Evolutionary conservation across 2,888 invertebrate species (phyloP), one percentile per base, ranked within the genome.

Genomic region (Sisyra nigra): DNA sequence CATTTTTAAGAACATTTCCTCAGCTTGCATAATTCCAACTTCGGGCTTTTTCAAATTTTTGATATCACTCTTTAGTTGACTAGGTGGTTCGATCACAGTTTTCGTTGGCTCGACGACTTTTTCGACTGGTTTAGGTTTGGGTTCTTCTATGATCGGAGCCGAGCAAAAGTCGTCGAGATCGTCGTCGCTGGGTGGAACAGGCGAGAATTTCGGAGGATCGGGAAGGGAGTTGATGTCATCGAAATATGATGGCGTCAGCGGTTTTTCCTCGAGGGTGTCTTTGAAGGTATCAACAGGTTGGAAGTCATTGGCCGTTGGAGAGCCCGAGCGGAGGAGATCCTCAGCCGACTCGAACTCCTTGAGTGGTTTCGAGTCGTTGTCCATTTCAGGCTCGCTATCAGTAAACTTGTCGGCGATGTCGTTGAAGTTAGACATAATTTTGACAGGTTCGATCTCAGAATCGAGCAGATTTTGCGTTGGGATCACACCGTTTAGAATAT

Each of bases 1-100:
- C 71, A 80, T 76, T 60, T 74, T 74, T 58, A 74, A 72, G 65
- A 80, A 80, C 54, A 80, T 75, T 50, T 76, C 76, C 55, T 78
- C 78, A 35, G 79, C 75, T 54, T 74, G 73, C 48, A 73, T 73
- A 55, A 71, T 65, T 61, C 35, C 44, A 37, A 42, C 32, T 45
- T 48, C 46, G 6, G 47, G 36, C n/a, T 34, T 19, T 33, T 44
- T 46, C 7, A 17, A 11, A n/a, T 17, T 2, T 29, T 41, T 45
- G 36, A 18, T 29, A 4, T 35, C 42, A 29, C 14, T 29, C 11
- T 29, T 19, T 29, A 34, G 18, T 29, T 31, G 35, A 8, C 19
- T 45, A 35, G 42, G 43, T 3, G 47, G 41, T 45, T 49, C 45
- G 36, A 44, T 34, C 46, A 11, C 47, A n/a, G 14, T 35, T 32